Percentiles rank a stretch among this genome's conserved stretches.
Conservation (phyloP, 2,113 vertebrate species). For the Poicephalus gulielmi region DNA sequence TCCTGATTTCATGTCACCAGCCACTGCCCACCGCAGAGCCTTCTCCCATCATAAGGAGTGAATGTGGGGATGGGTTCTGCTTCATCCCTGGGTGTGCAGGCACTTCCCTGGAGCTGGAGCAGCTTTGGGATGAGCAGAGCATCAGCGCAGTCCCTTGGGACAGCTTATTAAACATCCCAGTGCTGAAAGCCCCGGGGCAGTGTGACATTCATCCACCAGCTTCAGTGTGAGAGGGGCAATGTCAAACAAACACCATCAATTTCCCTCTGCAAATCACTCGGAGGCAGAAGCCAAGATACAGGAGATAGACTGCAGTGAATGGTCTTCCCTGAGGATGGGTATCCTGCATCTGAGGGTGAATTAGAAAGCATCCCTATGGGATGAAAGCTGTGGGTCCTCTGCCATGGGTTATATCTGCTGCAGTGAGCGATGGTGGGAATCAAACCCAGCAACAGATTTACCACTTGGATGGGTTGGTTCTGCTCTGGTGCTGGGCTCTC, state of each 20-base stretch:
- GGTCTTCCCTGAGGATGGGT: neutral
- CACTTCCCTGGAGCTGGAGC: accelerated
- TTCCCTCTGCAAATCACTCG: conserved; percentile 16
- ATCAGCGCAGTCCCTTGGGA: neutral
- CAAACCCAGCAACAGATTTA: neutral
- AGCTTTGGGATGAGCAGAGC: accelerated
- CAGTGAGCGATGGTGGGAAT: neutral
- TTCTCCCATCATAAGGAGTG: accelerated
- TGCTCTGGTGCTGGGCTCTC: neutral
- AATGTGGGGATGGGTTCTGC: accelerated
- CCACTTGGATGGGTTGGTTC: neutral
- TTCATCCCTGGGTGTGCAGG: neutral
- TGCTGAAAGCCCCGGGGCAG: neutral
- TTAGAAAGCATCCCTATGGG: neutral
- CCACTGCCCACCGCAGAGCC: neutral
- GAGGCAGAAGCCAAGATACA: conserved; percentile 23
- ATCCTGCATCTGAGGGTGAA: neutral
- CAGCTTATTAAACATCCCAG: neutral
- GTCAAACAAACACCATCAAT: conserved; percentile 44
- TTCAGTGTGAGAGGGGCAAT: neutral
- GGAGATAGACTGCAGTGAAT: neutral
- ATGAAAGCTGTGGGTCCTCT: neutral
- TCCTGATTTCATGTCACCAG: neutral
- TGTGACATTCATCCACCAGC: neutral
- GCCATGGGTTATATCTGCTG: neutral